Base-by-base conservation (phyloP, 1,140 invertebrate species). In the Parapsyche elsis region DNA sequence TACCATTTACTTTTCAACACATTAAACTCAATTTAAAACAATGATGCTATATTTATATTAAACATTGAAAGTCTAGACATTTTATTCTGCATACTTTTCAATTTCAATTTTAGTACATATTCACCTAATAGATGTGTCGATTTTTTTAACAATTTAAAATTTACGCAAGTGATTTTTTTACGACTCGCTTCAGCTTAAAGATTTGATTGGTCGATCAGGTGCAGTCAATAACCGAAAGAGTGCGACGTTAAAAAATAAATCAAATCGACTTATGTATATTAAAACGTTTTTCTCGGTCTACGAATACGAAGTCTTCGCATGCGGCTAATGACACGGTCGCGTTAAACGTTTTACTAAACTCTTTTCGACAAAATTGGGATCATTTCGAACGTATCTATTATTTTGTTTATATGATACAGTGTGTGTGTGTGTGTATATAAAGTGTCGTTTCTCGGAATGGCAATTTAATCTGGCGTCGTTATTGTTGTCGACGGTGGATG, bases 361-460 rank as follows among this genome's bases (percentile, higher is more conserved):
- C 38, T 75, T 57, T 75, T 14, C 49, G 19, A 75, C 73, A 75
- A 75, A 75, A 46, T 75, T 67, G 73, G 49, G 44, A 75, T 57
- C 73, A 57, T 75, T 75, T 26, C 49, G 49, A 19, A 12, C 64
- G 21, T 12, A 67, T 12, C 10, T 67, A 67, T 67, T 24, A 19
- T 53, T 61, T 24, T 61, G 21, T 67, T 26, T 53, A 53, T 53
- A 14, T 53, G 12, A 53, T 16, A 38, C 2, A 4, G 30, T 38
- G 12, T 53, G 16, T 53, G 10, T 53, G 16, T 53, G 49, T 53
- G 49, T 12, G 16, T 67, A 12, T 24, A 67, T 26, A 76, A 76
- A 81, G 81, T 81, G 81, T 81, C 81, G 44, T 79, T 81, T 81
- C 81, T 71, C 23, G 61, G 81, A 81, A 81, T 81, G 71, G 81